Percentiles rank a stretch among this genome's conserved stretches.
Evolutionary conservation across 2,113 vertebrate species (phyloP).

Genomic region (Mesoclemmys tuberculata): DNA sequence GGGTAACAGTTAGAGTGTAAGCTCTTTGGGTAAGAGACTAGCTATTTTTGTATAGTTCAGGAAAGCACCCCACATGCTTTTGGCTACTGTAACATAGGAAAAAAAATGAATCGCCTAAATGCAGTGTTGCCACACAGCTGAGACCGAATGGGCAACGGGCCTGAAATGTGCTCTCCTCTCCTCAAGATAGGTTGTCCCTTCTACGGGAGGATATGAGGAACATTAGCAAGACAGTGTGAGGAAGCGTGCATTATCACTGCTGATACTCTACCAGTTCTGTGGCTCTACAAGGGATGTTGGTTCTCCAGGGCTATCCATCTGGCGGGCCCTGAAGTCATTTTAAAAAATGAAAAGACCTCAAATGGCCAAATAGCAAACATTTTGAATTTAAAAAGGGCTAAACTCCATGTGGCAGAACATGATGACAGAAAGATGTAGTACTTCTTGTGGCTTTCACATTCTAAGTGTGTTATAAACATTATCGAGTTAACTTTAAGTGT

Average conservation of each 20-base stretch:
- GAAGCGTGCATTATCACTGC: neutral
- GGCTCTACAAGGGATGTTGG: neutral
- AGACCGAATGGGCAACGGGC: neutral
- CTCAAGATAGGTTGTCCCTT: neutral
- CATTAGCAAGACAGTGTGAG: neutral
- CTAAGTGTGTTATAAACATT: neutral
- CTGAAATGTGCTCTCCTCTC: neutral
- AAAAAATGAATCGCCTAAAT: neutral
- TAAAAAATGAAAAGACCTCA: neutral
- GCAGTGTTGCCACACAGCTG: neutral
- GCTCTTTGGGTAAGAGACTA: neutral
- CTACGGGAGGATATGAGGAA: neutral
- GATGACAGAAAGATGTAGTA: fast-evolving
- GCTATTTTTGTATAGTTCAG: neutral
- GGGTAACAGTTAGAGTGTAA: neutral
- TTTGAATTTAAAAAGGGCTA: neutral
- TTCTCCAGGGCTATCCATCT: neutral
- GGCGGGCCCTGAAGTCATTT: neutral
- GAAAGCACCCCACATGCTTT: neutral
- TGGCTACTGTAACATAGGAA: neutral
- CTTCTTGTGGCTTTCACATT: neutral
- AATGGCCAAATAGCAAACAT: neutral
- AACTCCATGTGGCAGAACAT: fast-evolving
- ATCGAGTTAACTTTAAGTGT: neutral
- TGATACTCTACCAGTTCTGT: neutral